Base-by-base conservation (phyloP, 2,113 vertebrate species). In the Salvelinus sp. region DNA sequence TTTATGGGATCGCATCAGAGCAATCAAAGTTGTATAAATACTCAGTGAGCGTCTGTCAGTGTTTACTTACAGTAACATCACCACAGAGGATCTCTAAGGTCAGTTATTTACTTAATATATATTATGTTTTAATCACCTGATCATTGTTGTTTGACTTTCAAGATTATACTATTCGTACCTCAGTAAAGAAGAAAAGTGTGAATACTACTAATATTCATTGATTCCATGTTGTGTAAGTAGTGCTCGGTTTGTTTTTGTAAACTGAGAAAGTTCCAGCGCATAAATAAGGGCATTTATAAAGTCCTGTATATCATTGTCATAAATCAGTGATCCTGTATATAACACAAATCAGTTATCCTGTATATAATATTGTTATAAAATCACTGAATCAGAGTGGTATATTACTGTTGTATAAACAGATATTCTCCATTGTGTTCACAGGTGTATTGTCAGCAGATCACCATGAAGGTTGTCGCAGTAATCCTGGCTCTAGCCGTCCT, bases 401-500 rank as follows among this genome's bases (percentile, higher is more conserved):
- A 57, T 57, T 18, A 20, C 54, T 57, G 1, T 57, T 20, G 20
- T 57, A 20, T 20, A 18, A 20, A 20, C 54, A 20, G 5, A 20
- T 20, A 57, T 57, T 16, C 22, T 62, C 16, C 58, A 62, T 62
- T 62, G n/a, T 22, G 4, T 22, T 62, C 14, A 20, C 57, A 72
- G 70, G 23, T 57, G 23, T 57, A 50, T 71, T 57, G 23, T 72
- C 20, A 10, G 57, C 30, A 23, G 54, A 14, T 25, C 33, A 74
- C 63, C 62, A 74, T 74, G 73, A 74, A 65, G 22, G 16, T 22
- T 12, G 62, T 66, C 6, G 25, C 62, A 50, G 22, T 67, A 22
- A 12, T 74, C 23, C 63, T 74, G 12, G 60, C 48, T 20, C 47
- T 74, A 28, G 73, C 73, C 6, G 72, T 48, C 72, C 25, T 74